Conservation (phyloP, 2,888 invertebrate species). For the Hybos culiciformis region DNA sequence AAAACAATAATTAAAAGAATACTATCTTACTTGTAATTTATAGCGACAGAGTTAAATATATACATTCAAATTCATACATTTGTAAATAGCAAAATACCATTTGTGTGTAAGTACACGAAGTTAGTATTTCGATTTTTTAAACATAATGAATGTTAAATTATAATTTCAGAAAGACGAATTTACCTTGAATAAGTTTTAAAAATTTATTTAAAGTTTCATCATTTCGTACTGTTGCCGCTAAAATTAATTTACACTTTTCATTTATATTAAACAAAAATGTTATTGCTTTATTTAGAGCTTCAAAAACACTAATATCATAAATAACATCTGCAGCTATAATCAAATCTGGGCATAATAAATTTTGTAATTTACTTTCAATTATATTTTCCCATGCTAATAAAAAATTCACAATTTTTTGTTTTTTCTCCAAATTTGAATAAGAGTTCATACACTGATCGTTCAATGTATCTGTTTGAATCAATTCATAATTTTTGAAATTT, state of each 20-base stretch:
- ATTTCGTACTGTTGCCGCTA: slow-evolving; percentile 52
- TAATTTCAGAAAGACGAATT: no score
- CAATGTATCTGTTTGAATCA: neutral
- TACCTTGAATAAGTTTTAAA: slow-evolving; percentile 35
- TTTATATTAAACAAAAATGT: slow-evolving; percentile 30
- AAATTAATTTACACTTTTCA: slow-evolving; percentile 33
- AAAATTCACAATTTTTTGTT: slow-evolving; percentile 3
- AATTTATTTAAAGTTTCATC: slow-evolving; percentile 46
- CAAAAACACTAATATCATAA: slow-evolving; percentile 43
- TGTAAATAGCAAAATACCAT: no score
- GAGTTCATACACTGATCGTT: no score
- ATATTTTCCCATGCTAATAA: slow-evolving; percentile 40
- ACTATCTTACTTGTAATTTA: no score
- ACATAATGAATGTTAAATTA: no score
- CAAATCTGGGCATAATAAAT: slow-evolving; percentile 32
- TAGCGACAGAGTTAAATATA: no score
- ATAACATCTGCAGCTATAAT: slow-evolving; percentile 47
- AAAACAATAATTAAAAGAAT: no score
- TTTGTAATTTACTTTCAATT: slow-evolving; percentile 21
- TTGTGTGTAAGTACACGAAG: no score
- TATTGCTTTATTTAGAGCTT: slow-evolving; percentile 36
- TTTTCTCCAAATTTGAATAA: neutral
- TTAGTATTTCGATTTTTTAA: no score
- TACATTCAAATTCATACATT: no score
- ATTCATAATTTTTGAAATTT: slow-evolving; percentile 36